Evolutionary conservation across 2,113 vertebrate genomes (phyloP).

Genomic region (Eleginops maclovinus): DNA sequence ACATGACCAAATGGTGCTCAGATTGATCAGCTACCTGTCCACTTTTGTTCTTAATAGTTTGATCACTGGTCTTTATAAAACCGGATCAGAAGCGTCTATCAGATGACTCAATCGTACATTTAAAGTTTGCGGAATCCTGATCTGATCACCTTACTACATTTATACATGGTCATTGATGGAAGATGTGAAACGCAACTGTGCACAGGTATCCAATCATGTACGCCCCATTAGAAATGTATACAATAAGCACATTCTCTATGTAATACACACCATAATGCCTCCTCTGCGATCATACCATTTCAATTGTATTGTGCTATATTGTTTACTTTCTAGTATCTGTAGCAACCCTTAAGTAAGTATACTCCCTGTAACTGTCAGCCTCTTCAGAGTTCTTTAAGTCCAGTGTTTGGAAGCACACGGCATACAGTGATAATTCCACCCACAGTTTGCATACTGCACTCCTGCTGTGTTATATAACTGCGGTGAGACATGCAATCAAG

Average conservation of each 20-base stretch:
- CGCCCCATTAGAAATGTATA: neutral
- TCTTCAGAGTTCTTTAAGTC: slow-evolving; percentile 11
- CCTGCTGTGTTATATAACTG: slow-evolving; percentile 43
- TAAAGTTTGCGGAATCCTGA: no score
- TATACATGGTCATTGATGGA: no score
- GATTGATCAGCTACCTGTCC: no score
- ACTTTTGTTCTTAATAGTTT: no score
- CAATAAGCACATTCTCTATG: neutral
- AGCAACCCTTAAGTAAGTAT: neutral
- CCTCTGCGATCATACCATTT: neutral
- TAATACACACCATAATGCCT: neutral
- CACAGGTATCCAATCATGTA: no score
- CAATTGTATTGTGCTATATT: neutral
- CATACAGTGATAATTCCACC: slow-evolving; percentile 38
- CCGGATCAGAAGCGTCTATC: no score
- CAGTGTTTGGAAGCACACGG: slow-evolving; percentile 20
- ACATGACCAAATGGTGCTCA: neutral
- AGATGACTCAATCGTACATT: no score
- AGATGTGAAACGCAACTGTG: no score
- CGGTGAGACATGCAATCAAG: slow-evolving; percentile 25
- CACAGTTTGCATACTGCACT: slow-evolving; percentile 20
- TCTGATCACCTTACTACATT: no score
- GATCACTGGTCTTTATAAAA: no score
- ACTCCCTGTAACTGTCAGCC: neutral
- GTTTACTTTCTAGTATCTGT: neutral